Base-by-base conservation (phyloP, 2,888 invertebrate genomes). In the Polyommatus iphigenia region DNA sequence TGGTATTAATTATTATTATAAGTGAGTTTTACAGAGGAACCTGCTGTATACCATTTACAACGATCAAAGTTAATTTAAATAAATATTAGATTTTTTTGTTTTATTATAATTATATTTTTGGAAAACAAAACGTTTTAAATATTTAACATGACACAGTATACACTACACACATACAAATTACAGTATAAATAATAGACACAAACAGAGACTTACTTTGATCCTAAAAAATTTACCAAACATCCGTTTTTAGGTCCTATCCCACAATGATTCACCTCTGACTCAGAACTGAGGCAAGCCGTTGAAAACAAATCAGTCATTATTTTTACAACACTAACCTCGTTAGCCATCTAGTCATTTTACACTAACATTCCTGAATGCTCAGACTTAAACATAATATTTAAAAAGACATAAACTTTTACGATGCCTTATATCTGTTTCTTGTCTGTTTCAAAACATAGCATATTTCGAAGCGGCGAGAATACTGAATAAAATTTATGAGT, bases 331-430 rank as follows among this genome's bases (percentile, higher is more conserved):
- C 24, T 75, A 50, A 50, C 73, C 46, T 46, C 46, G 29, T 29
- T 67, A 67, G 6, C 67, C 29, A 67, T 15, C 10, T 29, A 67
- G 67, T 67, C 6, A 67, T 15, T 62, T 32, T 32, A 67, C 29
- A 29, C 29, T 24, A 13, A 67, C 29, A 13, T 67, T 67, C 29
- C 29, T 18, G 29, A 32, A 67, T 29, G 29, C 67, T 67, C 18
- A 29, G 67, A 6, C 29, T 67, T 67, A 15, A 67, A 67, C 41
- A 41, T 75, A 75, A 41, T 75, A 75, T 75, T 75, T 75, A 75
- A 54, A 75, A 54, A 46, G 29, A 50, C 46, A 75, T 75, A n/a
- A 75, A 75, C 15, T 75, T 75, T 75, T 75, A 75, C 54, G 75
- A 75, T 29, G 54, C 24, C 75, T 50, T 75, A 24, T 50, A 50